A percentile compares a stretch with the other conserved stretches of the same genome.
Evolutionary conservation across 2,888 invertebrate species (phyloP).

Genomic region (Therioaphis trifolii): DNA sequence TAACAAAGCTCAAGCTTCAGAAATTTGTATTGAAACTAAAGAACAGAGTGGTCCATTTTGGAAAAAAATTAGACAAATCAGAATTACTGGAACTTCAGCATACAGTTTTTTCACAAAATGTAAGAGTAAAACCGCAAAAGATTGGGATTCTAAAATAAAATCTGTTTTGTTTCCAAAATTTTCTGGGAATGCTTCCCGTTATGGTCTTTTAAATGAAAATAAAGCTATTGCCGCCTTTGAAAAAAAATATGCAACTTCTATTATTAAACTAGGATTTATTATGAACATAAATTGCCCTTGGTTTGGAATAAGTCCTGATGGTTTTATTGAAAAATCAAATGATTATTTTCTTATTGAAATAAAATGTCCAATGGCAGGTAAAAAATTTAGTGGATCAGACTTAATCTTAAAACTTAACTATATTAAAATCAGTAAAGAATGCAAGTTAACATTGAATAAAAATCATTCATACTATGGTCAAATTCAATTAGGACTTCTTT

Average conservation of each 20-base stretch:
- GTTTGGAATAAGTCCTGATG: constrained; percentile 34
- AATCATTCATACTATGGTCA: constrained; percentile 13
- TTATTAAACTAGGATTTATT: constrained; percentile 16
- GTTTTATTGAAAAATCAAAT: constrained; percentile 20
- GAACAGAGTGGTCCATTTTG: background rate
- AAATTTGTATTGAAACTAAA: constrained; percentile 4
- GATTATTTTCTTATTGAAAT: constrained; percentile 18
- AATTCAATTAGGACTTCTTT: constrained; percentile 16
- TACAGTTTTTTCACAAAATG: background rate
- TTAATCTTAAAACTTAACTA: background rate
- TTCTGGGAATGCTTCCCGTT: constrained; percentile 1
- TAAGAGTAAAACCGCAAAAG: background rate
- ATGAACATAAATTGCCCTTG: constrained; percentile 27
- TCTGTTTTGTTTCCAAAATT: background rate
- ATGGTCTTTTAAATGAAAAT: constrained; percentile 3
- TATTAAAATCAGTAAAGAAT: constrained; percentile 1
- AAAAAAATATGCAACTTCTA: background rate
- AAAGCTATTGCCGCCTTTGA: background rate
- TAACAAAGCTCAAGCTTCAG: background rate
- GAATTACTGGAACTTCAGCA: constrained; percentile 9
- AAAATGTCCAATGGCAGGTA: background rate
- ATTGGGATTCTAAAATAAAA: background rate
- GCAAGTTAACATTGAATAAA: constrained; percentile 1
- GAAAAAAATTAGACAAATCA: background rate
- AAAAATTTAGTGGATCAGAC: background rate